Evolutionary conservation across 2,888 invertebrate genomes (phyloP), one percentile per base, ranked within the genome.

Genomic region (Cotesia congregata): DNA sequence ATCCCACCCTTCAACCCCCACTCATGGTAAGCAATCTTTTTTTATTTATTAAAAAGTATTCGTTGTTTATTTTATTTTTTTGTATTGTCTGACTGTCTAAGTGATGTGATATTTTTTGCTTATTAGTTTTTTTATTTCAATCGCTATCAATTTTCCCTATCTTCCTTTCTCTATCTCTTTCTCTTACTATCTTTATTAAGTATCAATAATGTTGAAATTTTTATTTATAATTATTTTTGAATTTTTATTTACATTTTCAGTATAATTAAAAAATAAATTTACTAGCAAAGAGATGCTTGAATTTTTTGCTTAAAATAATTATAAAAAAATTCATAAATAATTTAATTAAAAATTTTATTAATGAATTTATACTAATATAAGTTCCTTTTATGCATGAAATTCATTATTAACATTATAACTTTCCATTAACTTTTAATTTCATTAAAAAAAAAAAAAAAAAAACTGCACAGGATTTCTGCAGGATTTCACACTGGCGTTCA

Each of bases 21-120:
- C 85, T 89, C 84, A 89, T 88, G 89, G 89, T 89, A 89, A 89
- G 89, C 89, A 89, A 88, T 88, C 85, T 86, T 88, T 85, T 88
- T 89, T 88, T 87, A 87, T 89, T 89, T 87, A 88, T 86, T 86
- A 87, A 81, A 86, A 84, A 67, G 12, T 84, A 85, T 79, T 85
- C 79, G 79, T 85, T 83, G 82, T 81, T 61, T 74, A 73, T 71
- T 75, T 15, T 61, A 30, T 72, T 39, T 60, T 69, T 71, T 77
- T 73, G 12, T 77, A 67, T 74, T 71, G 65, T 75, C 75, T 73
- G 74, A 60, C 71, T 69, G 62, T 77, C 61, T 76, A 77, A 41
- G 30, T 75, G 30, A 67, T 69, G 65, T 74, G 41, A 67, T 74
- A 50, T 76, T 71, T 40, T 72, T 17, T 67, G 60, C 74, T 68